Percentiles rank a stretch among this genome's conserved stretches.
Conservation (phyloP, 2,113 vertebrate genomes). For the Pipra filicauda region DNA sequence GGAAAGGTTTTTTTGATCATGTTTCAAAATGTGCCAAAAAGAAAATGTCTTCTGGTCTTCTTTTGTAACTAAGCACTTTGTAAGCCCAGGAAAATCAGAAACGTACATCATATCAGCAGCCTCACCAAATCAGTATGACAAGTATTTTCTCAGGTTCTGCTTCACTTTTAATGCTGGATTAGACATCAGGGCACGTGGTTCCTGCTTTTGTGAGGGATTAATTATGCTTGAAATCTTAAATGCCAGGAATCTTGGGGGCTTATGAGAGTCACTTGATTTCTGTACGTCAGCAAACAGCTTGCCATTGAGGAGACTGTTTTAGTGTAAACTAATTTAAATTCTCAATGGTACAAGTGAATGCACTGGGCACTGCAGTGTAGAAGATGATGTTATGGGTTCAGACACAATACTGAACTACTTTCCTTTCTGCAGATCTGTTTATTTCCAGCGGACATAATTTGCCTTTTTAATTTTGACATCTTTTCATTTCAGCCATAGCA, state of each 20-base stretch:
- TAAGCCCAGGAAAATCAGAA: background rate
- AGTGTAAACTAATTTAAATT: background rate
- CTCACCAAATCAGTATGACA: background rate
- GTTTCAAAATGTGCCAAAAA: background rate
- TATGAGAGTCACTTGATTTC: background rate
- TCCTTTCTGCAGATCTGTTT: background rate
- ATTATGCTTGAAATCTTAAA: background rate
- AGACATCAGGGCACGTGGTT: background rate
- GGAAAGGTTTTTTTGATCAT: background rate
- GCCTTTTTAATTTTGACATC: background rate
- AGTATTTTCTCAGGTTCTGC: background rate
- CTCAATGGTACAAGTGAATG: background rate
- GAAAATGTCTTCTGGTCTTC: background rate
- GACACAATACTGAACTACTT: background rate
- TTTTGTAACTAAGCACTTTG: background rate
- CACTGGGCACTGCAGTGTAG: background rate
- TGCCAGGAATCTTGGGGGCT: background rate
- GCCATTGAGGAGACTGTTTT: background rate
- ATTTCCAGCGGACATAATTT: background rate
- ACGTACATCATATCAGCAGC: background rate
- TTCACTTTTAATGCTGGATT: background rate
- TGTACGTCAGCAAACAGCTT: background rate
- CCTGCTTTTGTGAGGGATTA: background rate
- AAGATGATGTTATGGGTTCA: background rate
- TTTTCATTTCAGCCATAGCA: background rate